phyloP scores from a whole-genome alignment of 1,140 invertebrate species.

The Drosophila lowei region DNA sequence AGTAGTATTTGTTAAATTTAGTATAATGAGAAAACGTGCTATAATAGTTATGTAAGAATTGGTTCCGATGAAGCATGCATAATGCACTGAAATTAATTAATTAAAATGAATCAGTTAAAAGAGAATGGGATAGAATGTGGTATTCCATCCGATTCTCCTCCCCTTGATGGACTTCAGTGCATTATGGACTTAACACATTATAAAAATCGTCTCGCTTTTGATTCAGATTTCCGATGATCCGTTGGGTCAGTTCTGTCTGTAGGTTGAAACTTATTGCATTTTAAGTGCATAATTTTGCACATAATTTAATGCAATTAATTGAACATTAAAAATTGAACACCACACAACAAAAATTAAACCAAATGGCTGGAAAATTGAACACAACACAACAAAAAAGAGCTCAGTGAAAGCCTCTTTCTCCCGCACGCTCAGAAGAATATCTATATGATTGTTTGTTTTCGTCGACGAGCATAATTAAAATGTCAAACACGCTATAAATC shows the following conservation, averaged over 20 bases:
- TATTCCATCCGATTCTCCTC: not conserved
- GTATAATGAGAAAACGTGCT: too few species aligned
- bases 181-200: conserved; percentile 6
- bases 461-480: conserved; percentile 56
- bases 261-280: conserved; percentile 25
- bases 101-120: too few species aligned
- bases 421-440: conserved; percentile 17
- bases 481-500: conserved; percentile 74
- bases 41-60: too few species aligned
- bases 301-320: conserved; percentile 70
- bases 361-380: conserved; percentile 62
- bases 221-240: not conserved
- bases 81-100: too few species aligned
- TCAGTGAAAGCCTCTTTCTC: conserved; percentile 33
- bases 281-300: conserved; percentile 54
- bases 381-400: conserved; percentile 17
- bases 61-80: too few species aligned
- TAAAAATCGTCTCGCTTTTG: conserved; percentile 6
- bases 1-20: too few species aligned
- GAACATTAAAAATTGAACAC: conserved; percentile 56
- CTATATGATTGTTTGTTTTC: conserved; percentile 39
- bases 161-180: too few species aligned
- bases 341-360: conserved; percentile 38
- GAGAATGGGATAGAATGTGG: too few species aligned
- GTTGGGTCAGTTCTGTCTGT: not conserved